phyloP scores from a whole-genome alignment of 1,140 invertebrate genomes.

The Anastrepha ludens region DNA sequence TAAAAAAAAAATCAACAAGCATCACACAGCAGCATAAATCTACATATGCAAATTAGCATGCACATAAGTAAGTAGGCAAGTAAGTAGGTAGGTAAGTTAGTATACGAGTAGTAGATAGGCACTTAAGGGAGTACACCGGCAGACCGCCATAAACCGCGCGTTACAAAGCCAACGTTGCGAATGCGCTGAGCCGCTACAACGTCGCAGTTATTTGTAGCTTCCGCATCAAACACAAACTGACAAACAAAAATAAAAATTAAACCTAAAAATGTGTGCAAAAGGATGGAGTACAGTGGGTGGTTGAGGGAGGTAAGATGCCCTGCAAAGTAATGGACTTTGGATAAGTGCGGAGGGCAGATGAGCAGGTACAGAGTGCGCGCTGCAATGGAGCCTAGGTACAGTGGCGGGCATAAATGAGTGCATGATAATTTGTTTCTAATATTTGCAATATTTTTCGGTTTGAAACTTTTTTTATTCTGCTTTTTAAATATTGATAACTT shows the following conservation, averaged over 20 bases:
- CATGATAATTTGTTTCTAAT: no score
- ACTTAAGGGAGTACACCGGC: not conserved
- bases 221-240: conserved; percentile 31
- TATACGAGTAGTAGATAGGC: not conserved
- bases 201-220: conserved; percentile 48
- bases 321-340: not conserved
- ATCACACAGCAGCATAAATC: not conserved
- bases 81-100: not conserved
- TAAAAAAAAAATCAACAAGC: not conserved
- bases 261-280: not conserved
- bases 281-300: not conserved
- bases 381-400: not conserved
- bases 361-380: not conserved
- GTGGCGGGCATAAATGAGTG: no score
- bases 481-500: no score
- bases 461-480: no score
- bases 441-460: no score
- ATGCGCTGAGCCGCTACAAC: conserved; percentile 10
- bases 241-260: not conserved
- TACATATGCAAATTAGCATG: not conserved
- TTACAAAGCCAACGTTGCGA: conserved; percentile 41
- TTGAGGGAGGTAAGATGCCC: not conserved
- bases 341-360: not conserved
- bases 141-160: conserved; percentile 34
- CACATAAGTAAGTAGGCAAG: not conserved